These are phyloP conservation scores for Tautogolabrus adspersus DNA, from an alignment of 2,113 vertebrate genomes.

Conservation along the genomic window DNA sequence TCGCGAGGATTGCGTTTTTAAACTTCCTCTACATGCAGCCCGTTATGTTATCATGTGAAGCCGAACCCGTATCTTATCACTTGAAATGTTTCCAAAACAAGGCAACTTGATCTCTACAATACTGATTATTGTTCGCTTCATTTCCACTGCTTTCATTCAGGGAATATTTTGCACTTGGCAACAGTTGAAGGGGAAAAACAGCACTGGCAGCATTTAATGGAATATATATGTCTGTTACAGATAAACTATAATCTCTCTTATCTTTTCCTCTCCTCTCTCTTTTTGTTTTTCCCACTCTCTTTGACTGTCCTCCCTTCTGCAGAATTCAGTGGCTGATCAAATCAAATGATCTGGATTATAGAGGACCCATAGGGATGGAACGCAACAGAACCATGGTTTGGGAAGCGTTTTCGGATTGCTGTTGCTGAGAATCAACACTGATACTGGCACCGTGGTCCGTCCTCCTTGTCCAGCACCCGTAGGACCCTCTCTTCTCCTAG, in stretches of 20 bases:
- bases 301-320: conserved; percentile 35
- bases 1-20: background rate
- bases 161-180: conserved; percentile 30
- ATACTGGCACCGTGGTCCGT: conserved; percentile 36
- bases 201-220: conserved; percentile 46
- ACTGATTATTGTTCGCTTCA: background rate
- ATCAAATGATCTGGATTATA: conserved; percentile 58
- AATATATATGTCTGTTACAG: conserved; percentile 52
- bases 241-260: conserved; percentile 59
- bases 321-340: conserved; percentile 33
- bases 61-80: conserved; percentile 20
- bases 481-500: conserved; percentile 21
- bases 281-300: conserved; percentile 7
- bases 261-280: conserved; percentile 26
- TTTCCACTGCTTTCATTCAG: conserved; percentile 29
- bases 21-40: background rate
- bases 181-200: conserved; percentile 40
- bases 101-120: conserved; percentile 21
- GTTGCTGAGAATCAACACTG: conserved; percentile 57
- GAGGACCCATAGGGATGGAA: conserved; percentile 80
- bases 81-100: conserved; percentile 39
- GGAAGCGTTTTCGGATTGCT: conserved; percentile 53
- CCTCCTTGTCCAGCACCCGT: conserved; percentile 11
- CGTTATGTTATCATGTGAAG: background rate
- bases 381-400: conserved; percentile 80